Conservation (phyloP, 2,113 vertebrate genomes). For the Halcyon senegalensis region DNA sequence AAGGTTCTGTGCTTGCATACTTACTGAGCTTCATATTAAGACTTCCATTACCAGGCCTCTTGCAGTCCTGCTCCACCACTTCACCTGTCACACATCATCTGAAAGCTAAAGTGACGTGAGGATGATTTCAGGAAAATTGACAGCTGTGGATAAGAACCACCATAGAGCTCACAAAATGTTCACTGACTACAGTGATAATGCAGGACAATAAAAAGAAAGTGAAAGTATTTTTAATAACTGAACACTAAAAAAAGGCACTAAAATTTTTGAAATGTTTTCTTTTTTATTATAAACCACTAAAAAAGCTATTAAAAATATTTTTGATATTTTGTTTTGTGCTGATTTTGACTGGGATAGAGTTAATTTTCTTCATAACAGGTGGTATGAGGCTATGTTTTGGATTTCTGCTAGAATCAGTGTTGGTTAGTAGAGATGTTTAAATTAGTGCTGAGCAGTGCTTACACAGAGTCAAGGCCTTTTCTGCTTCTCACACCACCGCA, state of each 20-base stretch:
- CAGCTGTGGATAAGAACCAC: neutral
- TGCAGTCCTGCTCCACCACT: neutral
- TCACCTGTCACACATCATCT: neutral
- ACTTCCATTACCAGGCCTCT: neutral
- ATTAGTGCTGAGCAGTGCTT: too few species aligned
- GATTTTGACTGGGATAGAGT: neutral
- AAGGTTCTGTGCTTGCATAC: neutral
- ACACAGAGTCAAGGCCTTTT: too few species aligned
- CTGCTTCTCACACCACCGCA: too few species aligned
- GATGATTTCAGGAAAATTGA: neutral
- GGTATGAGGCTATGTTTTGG: neutral
- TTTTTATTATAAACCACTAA: neutral
- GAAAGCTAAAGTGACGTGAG: neutral
- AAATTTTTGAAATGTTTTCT: rapidly evolving
- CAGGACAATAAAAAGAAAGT: neutral
- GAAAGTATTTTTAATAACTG: neutral
- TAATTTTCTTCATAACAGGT: neutral
- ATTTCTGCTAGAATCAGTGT: too few species aligned
- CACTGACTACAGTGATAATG: neutral
- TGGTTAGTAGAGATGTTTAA: too few species aligned
- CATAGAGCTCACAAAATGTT: neutral
- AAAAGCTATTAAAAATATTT: neutral
- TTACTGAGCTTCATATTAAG: neutral
- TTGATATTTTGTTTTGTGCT: neutral
- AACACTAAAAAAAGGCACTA: neutral